phyloP scores from a whole-genome alignment of 2,888 invertebrate genomes.

The Microdon myrmicae region DNA sequence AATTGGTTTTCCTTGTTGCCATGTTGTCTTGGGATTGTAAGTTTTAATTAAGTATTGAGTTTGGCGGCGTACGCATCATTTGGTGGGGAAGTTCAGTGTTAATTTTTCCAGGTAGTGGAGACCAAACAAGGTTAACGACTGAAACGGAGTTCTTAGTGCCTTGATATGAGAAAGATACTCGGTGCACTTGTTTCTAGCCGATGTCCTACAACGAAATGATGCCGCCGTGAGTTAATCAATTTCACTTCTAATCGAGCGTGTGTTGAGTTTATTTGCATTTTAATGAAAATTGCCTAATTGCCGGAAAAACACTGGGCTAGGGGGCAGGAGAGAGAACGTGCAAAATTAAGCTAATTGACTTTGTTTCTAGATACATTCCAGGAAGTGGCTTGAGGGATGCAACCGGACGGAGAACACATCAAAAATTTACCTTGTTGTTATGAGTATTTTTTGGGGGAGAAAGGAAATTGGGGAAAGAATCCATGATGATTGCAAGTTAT shows the following conservation, averaged over 20 bases:
- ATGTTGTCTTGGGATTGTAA: slow-evolving; percentile 40
- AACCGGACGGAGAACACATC: too few relatives aligned
- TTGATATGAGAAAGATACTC: slow-evolving; percentile 14
- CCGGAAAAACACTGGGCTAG: slow-evolving; percentile 6
- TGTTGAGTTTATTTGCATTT: slow-evolving; percentile 49
- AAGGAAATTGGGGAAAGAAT: too few relatives aligned
- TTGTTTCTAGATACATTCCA: slow-evolving; percentile 4
- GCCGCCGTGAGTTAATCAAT: slow-evolving; percentile 46
- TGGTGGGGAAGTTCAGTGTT: slow-evolving; percentile 25
- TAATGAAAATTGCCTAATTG: slow-evolving; percentile 49
- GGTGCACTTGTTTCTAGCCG: slow-evolving; percentile 11
- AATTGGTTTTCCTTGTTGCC: slow-evolving; percentile 48
- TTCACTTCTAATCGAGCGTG: slow-evolving; percentile 47
- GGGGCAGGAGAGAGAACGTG: slow-evolving; percentile 5
- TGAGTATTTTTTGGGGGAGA: too few relatives aligned
- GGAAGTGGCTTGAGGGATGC: neutral
- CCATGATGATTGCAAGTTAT: too few relatives aligned
- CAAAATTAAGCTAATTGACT: slow-evolving; percentile 29
- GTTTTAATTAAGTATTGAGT: slow-evolving; percentile 51
- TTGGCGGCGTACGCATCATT: slow-evolving; percentile 30
- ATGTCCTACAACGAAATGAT: slow-evolving; percentile 13
- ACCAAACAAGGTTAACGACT: neutral
- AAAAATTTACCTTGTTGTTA: too few relatives aligned
- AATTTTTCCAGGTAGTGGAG: slow-evolving; percentile 7
- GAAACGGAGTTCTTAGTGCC: slow-evolving; percentile 9